A percentile compares a stretch with the other conserved stretches of the same genome.
Evolutionary conservation across 2,888 invertebrate genomes (phyloP).

Genomic region (Caradrina clavipalpis): DNA sequence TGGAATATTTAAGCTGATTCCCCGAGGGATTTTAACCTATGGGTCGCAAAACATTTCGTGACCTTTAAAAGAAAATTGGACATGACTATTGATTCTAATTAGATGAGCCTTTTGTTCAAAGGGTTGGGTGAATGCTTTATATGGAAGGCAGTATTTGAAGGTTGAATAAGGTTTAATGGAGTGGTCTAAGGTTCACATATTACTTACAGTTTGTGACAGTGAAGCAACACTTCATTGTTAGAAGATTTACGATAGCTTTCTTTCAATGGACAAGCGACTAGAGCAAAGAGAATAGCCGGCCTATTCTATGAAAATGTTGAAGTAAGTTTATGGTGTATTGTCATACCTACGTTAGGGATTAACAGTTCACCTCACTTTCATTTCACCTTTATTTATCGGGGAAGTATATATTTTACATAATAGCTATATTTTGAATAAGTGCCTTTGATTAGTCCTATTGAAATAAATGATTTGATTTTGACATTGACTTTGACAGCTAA

Average conservation of each 20-base stretch:
- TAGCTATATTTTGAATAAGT: no score
- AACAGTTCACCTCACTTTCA: neutral
- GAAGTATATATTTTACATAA: neutral
- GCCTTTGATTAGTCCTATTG: no score
- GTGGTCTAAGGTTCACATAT: slow-evolving; percentile 42
- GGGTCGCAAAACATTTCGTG: slow-evolving; percentile 73
- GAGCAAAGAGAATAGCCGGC: slow-evolving; percentile 9
- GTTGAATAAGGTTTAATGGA: slow-evolving; percentile 43
- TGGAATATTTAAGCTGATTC: slow-evolving; percentile 76
- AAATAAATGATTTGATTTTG: no score
- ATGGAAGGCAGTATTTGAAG: slow-evolving; percentile 41
- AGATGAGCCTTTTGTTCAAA: slow-evolving; percentile 68
- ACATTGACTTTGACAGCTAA: no score
- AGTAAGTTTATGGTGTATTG: neutral
- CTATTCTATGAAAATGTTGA: neutral
- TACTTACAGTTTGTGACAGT: slow-evolving; percentile 51
- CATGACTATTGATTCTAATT: slow-evolving; percentile 77
- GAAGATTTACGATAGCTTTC: slow-evolving; percentile 22
- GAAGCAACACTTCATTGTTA: slow-evolving; percentile 50
- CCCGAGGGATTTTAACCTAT: slow-evolving; percentile 72
- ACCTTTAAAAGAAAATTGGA: slow-evolving; percentile 78
- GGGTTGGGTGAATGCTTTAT: slow-evolving; percentile 44
- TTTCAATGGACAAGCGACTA: slow-evolving; percentile 19
- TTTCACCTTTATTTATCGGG: neutral
- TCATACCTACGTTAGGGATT: neutral